Conservation (phyloP, 2,113 vertebrate genomes). For the Oryzias javanicus region DNA sequence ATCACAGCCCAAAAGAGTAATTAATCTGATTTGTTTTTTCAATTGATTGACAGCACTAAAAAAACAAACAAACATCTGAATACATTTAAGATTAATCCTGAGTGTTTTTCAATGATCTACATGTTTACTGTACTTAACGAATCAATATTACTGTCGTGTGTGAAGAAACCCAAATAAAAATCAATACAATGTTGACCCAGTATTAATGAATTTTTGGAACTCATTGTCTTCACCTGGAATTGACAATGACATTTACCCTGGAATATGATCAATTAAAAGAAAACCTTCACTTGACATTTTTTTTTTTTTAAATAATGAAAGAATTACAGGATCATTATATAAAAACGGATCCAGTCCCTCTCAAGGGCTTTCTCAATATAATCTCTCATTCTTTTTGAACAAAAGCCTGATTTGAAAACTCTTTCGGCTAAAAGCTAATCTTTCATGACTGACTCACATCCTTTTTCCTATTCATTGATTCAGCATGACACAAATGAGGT, state of each 20-base stretch:
- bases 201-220: not conserved
- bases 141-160: not conserved
- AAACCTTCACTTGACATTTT: not conserved
- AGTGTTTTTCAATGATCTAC: too few species aligned
- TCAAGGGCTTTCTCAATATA: not conserved
- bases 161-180: not conserved
- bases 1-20: too few species aligned
- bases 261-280: not conserved
- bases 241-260: too few species aligned
- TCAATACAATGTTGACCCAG: not conserved
- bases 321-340: not conserved
- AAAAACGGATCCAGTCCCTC: not conserved
- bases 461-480: not conserved
- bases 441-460: not conserved
- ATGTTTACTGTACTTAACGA: too few species aligned
- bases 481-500: not conserved
- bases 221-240: not conserved
- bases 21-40: too few species aligned
- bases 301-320: not conserved
- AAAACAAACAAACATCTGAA: too few species aligned
- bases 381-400: not conserved
- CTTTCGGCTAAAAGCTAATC: not conserved
- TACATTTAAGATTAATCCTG: too few species aligned
- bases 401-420: not conserved
- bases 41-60: too few species aligned